Base-by-base conservation (phyloP, 2,797 vertebrate species). In the Aulostomus chinensis region DNA sequence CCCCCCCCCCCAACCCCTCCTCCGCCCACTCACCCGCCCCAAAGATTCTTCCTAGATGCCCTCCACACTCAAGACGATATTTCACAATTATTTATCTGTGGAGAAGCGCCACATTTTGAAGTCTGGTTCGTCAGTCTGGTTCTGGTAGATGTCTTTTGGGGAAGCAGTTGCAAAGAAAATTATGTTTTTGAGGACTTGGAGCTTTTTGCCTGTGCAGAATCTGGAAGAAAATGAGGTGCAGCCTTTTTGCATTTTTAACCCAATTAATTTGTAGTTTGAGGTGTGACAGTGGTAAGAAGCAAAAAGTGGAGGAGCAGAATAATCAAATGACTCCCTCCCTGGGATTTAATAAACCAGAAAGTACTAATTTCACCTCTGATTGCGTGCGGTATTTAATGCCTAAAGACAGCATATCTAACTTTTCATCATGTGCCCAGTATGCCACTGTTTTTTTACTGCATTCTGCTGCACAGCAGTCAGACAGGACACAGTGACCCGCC, bases 281-380 rank as follows among this genome's bases (percentile, higher is more conserved):
- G 81, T 86, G 81, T 86, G 83, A 85, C 76, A 77, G 78, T 20
- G 7, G 68, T 57, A 48, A 69, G 73, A 69, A 69, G 62, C 68
- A 71, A 49, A n/a, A 74, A 80, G 61, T 73, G 51, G 53, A 81
- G 62, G 53, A 74, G 68, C 73, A 68, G 74, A 74, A 79, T 77
- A 78, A 85, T 82, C 54, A 82, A 78, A 84, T 73, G 61, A 76
- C 73, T 79, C 51, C 72, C 68, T 84, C 55, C 63, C 60, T 57
- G 39, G 51, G 78, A 78, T 76, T 80, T 88, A 77, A 80, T 82
- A 83, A 86, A 79, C 62, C 77, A 81, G 68, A 84, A 86, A 83
- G 71, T 73, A 65, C 76, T 86, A 78, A 82, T 85, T 86, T 86
- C 78, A 83, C 80, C 78, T 84, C 62, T 85, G 80, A 86, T 78